Evolutionary conservation across 1,140 invertebrate species (phyloP).

Genomic region (Thaumatotibia leucotreta): DNA sequence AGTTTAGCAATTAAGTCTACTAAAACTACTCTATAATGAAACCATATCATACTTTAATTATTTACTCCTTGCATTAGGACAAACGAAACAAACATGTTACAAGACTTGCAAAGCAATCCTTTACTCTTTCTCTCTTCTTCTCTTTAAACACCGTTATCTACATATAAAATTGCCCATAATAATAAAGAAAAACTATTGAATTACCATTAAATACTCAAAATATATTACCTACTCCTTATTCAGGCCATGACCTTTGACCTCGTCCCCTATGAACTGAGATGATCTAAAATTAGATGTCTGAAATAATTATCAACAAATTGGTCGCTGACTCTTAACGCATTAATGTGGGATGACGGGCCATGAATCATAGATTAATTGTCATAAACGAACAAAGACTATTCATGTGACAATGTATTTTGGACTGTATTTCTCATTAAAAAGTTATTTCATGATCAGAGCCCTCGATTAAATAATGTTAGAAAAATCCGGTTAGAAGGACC

Average conservation of each 20-base stretch:
- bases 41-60: no score
- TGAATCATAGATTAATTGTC: conserved; percentile 58
- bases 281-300: not conserved
- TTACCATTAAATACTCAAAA: not conserved
- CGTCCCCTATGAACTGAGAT: not conserved
- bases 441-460: no score
- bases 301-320: conserved; percentile 7
- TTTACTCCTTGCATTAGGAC: no score
- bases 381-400: conserved; percentile 6
- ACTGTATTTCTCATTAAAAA: not conserved
- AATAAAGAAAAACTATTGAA: no score
- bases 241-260: not conserved
- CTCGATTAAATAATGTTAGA: no score
- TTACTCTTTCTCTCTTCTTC: no score
- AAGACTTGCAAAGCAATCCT: no score
- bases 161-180: no score
- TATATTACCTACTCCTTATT: no score
- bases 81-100: no score
- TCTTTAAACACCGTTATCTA: no score
- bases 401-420: not conserved
- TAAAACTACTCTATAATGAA: no score
- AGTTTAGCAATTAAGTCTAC: not conserved
- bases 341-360: conserved; percentile 27
- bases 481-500: not conserved
- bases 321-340: conserved; percentile 33